Conservation (phyloP, 2,888 invertebrate species). For the Cerastis leucographa region DNA sequence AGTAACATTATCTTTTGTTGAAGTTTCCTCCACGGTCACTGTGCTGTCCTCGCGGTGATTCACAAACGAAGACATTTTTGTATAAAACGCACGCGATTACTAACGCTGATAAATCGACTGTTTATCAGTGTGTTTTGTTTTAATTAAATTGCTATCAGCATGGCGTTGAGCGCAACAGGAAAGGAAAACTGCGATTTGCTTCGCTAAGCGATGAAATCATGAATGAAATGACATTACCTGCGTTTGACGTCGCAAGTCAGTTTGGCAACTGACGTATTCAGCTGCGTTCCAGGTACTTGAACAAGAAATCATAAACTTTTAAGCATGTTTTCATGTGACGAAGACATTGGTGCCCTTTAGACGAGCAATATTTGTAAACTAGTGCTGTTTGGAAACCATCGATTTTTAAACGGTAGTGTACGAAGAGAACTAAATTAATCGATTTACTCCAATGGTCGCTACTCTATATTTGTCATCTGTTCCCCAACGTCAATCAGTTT, state of each 20-base stretch:
- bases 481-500: constrained; percentile 13
- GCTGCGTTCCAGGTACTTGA: constrained; percentile 7
- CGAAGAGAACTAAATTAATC: background rate
- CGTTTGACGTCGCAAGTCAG: constrained; percentile 2
- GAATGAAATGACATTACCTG: constrained; percentile 32
- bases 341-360: background rate
- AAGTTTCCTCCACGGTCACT: constrained; percentile 92
- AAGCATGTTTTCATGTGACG: background rate
- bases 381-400: background rate
- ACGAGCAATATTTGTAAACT: background rate
- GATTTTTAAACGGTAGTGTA: too few species aligned
- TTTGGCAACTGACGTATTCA: background rate
- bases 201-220: constrained; percentile 13
- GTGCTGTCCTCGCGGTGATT: constrained; percentile 92
- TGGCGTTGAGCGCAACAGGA: constrained; percentile 34
- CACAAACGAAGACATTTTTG: constrained; percentile 94
- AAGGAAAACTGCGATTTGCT: constrained; percentile 34
- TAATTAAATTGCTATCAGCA: constrained; percentile 44
- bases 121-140: constrained; percentile 38
- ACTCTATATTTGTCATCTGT: constrained; percentile 21
- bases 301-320: background rate
- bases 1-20: constrained; percentile 92
- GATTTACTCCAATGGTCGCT: background rate
- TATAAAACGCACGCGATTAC: constrained; percentile 31
- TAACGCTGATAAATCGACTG: constrained; percentile 27